Evolutionary conservation across 2,113 vertebrate genomes (phyloP).

Genomic region (Mus spicilegus): DNA sequence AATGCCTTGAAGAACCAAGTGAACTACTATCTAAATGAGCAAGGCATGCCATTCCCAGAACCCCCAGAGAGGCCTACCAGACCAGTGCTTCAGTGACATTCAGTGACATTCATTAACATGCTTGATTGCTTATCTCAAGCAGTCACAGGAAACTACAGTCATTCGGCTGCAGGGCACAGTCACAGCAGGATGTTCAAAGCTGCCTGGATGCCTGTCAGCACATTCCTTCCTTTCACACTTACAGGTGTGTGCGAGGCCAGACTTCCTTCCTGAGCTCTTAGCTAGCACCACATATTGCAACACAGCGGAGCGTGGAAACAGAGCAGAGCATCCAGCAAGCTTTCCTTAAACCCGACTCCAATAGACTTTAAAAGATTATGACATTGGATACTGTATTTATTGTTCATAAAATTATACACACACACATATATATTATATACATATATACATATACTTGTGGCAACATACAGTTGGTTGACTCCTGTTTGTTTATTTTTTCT

Average conservation of each 20-base stretch:
- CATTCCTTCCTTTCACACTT: not conserved
- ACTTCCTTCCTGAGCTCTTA: not conserved
- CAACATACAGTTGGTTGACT: not conserved
- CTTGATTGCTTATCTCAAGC: not conserved
- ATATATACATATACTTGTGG: too few species aligned
- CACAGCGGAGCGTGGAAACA: not conserved
- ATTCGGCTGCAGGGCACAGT: fast-evolving
- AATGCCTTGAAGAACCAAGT: not conserved
- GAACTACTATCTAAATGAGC: not conserved
- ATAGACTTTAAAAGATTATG: not conserved
- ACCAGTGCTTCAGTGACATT: fast-evolving
- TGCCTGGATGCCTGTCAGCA: fast-evolving
- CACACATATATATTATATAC: too few species aligned
- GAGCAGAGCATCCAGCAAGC: fast-evolving
- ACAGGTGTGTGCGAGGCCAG: not conserved
- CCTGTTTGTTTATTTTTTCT: not conserved
- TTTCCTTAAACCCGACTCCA: not conserved
- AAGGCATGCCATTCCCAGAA: not conserved
- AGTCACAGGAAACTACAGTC: not conserved
- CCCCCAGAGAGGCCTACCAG: fast-evolving
- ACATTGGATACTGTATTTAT: not conserved
- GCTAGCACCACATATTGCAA: fast-evolving
- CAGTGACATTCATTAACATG: fast-evolving
- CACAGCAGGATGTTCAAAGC: not conserved
- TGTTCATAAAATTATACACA: not conserved